A percentile compares a stretch with the other conserved stretches of the same genome.
phyloP scores from a whole-genome alignment of 1,140 invertebrate genomes.

The Neelides sp. region DNA sequence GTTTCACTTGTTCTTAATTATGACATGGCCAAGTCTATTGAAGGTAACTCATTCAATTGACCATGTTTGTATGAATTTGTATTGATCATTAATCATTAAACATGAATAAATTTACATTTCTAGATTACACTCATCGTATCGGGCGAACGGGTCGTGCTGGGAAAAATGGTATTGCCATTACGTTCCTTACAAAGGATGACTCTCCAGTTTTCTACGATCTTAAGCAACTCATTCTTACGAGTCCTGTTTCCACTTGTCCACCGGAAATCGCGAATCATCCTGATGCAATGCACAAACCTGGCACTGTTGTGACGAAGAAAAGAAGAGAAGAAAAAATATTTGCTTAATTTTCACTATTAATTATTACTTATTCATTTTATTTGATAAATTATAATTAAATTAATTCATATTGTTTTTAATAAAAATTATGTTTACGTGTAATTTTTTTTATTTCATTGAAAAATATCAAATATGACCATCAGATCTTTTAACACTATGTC shows the following conservation, averaged over 20 bases:
- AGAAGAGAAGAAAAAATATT: slow-evolving; percentile 90
- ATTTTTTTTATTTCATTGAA: no score
- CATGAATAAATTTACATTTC: slow-evolving; percentile 32
- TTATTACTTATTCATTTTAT: neutral
- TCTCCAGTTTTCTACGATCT: slow-evolving; percentile 91
- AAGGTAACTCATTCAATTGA: slow-evolving; percentile 46
- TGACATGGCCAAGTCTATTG: slow-evolving; percentile 98
- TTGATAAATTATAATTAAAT: neutral
- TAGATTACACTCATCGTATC: slow-evolving; percentile 98
- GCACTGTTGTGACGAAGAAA: slow-evolving; percentile 84
- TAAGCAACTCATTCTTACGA: slow-evolving; percentile 76
- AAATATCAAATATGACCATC: no score
- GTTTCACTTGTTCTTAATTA: slow-evolving; percentile 98
- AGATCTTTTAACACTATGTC: no score
- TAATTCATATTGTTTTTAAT: no score
- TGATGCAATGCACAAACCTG: slow-evolving; percentile 95
- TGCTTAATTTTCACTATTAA: slow-evolving; percentile 42
- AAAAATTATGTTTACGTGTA: no score
- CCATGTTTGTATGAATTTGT: slow-evolving; percentile 7
- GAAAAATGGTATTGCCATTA: slow-evolving; percentile 88
- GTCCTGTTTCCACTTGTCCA: slow-evolving; percentile 89
- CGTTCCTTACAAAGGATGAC: slow-evolving; percentile 95
- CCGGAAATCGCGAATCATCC: slow-evolving; percentile 96
- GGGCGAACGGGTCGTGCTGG: slow-evolving; percentile 97
- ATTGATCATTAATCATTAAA: slow-evolving; percentile 7